Evolutionary conservation across 1,140 invertebrate genomes (phyloP).

Genomic region (Arion vulgaris): DNA sequence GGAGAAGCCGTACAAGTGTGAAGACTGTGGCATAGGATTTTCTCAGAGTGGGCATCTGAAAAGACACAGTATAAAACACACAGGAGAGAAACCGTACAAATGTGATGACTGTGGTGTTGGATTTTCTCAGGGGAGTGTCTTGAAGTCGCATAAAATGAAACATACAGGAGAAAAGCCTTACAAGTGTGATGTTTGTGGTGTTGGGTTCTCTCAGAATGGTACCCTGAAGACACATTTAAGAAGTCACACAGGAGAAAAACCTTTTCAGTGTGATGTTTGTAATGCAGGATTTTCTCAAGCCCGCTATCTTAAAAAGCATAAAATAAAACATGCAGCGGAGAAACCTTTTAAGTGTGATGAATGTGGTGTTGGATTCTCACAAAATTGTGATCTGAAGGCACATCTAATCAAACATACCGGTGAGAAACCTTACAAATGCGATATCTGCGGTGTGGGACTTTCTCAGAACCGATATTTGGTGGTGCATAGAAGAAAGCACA

Average conservation of each 20-base stretch:
- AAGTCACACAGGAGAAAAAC: conserved; percentile 5
- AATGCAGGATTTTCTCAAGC: neutral
- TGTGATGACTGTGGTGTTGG: neutral
- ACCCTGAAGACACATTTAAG: neutral
- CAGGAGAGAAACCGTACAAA: conserved; percentile 20
- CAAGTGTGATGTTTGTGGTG: conserved; percentile 21
- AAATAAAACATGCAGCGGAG: neutral
- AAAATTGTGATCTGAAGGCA: neutral
- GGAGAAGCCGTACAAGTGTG: conserved; percentile 11
- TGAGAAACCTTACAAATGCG: conserved; percentile 20
- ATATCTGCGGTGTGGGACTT: neutral
- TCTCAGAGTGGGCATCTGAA: neutral
- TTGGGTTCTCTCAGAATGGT: neutral
- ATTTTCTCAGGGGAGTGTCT: neutral
- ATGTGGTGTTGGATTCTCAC: neutral
- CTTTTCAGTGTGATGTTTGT: conserved; percentile 11
- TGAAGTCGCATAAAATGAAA: neutral
- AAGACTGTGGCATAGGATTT: neutral
- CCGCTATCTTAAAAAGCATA: neutral
- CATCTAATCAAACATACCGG: neutral
- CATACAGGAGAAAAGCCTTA: conserved; percentile 18
- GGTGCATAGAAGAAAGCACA: neutral
- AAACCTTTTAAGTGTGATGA: conserved; percentile 1
- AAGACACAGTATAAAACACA: neutral
- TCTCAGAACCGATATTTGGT: neutral